phyloP scores from a whole-genome alignment of 2,888 invertebrate species.

The Chloroclystis v-ata region DNA sequence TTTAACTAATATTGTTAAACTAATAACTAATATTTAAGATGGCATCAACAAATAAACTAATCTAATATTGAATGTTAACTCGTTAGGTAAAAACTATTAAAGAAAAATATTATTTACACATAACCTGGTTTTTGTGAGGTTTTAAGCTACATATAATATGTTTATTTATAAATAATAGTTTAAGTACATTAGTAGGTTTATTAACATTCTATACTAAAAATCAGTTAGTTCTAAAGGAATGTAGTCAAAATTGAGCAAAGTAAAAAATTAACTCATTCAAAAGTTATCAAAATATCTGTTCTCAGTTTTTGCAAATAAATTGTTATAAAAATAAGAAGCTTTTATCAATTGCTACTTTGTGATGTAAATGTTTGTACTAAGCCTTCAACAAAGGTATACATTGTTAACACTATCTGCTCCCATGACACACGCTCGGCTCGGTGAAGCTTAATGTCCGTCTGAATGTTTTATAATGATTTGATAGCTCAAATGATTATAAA shows the following conservation, averaged over 20 bases:
- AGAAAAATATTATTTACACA: not conserved
- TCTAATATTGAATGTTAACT: too few species aligned
- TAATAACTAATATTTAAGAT: slow-evolving; percentile 22
- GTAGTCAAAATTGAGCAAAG: slow-evolving; percentile 55
- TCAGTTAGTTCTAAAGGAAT: slow-evolving; percentile 40
- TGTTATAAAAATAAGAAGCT: slow-evolving; percentile 1
- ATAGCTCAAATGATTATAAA: too few species aligned
- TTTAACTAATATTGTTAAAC: slow-evolving; percentile 14
- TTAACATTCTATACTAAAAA: slow-evolving; percentile 17
- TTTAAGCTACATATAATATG: not conserved
- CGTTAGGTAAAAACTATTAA: not conserved
- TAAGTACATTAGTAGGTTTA: too few species aligned
- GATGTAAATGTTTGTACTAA: not conserved
- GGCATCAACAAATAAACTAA: slow-evolving; percentile 14
- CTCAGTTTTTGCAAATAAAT: not conserved
- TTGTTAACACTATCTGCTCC: not conserved
- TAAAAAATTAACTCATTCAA: slow-evolving; percentile 29
- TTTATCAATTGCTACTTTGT: not conserved
- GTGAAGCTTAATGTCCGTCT: too few species aligned
- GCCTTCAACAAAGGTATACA: not conserved
- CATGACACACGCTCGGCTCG: too few species aligned
- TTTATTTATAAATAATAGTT: not conserved
- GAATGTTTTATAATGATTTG: too few species aligned
- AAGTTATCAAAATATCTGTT: slow-evolving; percentile 1
- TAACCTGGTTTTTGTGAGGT: slow-evolving; percentile 5